Evolutionary conservation across 2,797 vertebrate genomes (phyloP), one percentile per base, ranked within the genome.

Genomic region (Salarias fasciatus): DNA sequence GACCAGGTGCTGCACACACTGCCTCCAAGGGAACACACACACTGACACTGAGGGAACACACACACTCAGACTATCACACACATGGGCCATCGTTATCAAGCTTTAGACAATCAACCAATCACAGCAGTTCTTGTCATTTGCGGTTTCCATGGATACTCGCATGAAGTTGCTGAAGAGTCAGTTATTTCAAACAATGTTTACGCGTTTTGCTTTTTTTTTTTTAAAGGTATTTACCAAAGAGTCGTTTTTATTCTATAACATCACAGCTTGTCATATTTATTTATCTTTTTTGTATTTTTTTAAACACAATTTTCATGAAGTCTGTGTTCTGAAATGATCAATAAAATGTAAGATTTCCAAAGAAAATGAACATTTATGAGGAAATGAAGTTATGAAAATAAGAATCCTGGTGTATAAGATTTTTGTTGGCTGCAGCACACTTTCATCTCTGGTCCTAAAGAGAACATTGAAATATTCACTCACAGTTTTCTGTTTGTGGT

Each of bases 1-100:
- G 94, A 95, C 8, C 93, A 94, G 80, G 94, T 95, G 15, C 88
- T 94, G 33, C 94, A 94, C 75, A 66, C 88, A 18, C 89, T 95
- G 87, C 94, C 94, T 0, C 83, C 83, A 0, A 76, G 50, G 1
- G 82, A 85, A 5, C 79, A 65, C 35, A 0, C 63, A 0, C 62
- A 72, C 44, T 88, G 73, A n/a, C n/a, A n/a, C n/a, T n/a, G n/a
- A n/a, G n/a, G n/a, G 18, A 24, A 24, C 18, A 24, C 3, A 24
- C 18, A 24, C 18, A 24, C 18, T 24, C 18, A 24, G 18, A 24
- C 18, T 24, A 2, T 18, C 18, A 52, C 33, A 41, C 13, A 28
- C 2, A 8, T 42, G 24, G 18, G 24, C 18, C 24, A 24, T 24
- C 18, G 2, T 24, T 24, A 24, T 24, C 44, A 40, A 10, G 49